Evolutionary conservation across 92 coral and sea anemone genomes (phyloP).

Genomic region (Parazoanthus swiftii): DNA sequence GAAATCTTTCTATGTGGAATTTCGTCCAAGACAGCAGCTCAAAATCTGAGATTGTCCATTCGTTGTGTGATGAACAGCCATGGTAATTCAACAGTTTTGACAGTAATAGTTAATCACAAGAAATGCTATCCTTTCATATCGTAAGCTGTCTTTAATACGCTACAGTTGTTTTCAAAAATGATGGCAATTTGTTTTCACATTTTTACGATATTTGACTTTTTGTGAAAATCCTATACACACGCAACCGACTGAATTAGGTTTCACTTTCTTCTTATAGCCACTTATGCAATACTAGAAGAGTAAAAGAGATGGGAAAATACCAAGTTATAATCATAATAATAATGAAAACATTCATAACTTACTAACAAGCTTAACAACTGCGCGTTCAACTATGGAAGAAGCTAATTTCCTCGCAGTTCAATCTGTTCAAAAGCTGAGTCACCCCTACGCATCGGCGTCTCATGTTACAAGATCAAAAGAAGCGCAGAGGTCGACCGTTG

Average conservation of each 20-base stretch:
- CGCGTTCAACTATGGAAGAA: too few species aligned
- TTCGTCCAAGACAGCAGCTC: background rate
- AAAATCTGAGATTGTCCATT: background rate
- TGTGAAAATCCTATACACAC: background rate
- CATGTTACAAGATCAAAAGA: too few species aligned
- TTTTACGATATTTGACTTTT: background rate
- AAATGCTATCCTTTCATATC: background rate
- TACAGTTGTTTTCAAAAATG: background rate
- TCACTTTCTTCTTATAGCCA: too few species aligned
- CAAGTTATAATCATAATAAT: too few species aligned
- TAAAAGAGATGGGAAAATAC: too few species aligned
- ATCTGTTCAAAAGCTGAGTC: too few species aligned
- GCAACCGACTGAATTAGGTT: background rate
- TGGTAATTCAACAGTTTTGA: background rate
- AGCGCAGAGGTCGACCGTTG: too few species aligned
- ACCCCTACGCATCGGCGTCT: too few species aligned
- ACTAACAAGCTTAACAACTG: too few species aligned
- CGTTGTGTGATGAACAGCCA: background rate
- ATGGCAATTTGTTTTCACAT: background rate
- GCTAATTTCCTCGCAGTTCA: too few species aligned
- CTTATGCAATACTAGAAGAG: too few species aligned
- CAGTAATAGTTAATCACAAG: background rate
- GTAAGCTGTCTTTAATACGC: background rate
- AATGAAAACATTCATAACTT: too few species aligned
- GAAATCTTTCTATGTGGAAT: background rate